Percentiles rank a stretch among this genome's conserved stretches.
Evolutionary conservation across 2,888 invertebrate species (phyloP).

Genomic region (Rhopalosiphum nymphaeae): DNA sequence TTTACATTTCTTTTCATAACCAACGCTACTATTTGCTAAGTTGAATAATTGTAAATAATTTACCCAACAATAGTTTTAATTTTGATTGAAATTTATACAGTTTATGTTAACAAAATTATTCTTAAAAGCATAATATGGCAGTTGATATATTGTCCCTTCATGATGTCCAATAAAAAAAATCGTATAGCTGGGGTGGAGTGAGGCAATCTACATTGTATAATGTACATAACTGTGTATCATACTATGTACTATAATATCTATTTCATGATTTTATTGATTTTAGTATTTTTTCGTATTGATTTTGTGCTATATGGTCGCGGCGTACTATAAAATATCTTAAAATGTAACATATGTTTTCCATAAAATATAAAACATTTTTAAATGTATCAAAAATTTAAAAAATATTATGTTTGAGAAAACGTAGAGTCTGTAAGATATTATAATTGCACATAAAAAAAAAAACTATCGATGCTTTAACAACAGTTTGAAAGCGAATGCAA

Average conservation of each 20-base stretch:
- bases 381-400: neutral
- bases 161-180: no score
- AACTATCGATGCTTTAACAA: neutral
- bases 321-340: neutral
- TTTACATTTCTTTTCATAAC: neutral
- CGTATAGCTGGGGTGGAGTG: no score
- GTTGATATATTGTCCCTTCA: neutral
- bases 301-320: neutral
- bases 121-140: neutral
- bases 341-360: neutral
- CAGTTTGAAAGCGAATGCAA: neutral
- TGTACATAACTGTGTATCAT: no score
- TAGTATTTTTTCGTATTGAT: neutral
- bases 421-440: neutral
- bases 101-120: neutral
- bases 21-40: neutral
- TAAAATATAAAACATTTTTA: neutral
- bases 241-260: neutral
- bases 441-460: neutral
- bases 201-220: neutral
- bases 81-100: neutral
- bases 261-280: neutral
- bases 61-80: neutral
- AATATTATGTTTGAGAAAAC: neutral
- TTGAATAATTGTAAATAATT: neutral